Conservation (phyloP, 2,797 vertebrate species). For the Mormyrops boulengeri region DNA sequence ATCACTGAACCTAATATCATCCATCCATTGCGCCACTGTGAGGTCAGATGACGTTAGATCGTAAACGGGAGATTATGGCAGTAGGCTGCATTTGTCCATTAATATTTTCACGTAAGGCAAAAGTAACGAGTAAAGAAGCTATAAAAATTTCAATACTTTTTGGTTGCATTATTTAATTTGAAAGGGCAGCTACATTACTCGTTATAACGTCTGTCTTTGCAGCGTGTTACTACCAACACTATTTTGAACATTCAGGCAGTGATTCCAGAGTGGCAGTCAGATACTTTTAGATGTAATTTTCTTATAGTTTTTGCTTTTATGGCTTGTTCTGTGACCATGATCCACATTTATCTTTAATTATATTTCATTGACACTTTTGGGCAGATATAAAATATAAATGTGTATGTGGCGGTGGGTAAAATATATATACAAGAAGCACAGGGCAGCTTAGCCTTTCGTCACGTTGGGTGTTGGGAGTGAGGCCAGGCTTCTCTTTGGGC, state of each 20-base stretch:
- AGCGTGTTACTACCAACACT: too few species aligned
- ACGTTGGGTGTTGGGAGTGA: background rate
- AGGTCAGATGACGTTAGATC: background rate
- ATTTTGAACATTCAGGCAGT: background rate
- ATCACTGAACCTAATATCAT: background rate
- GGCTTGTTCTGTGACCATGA: background rate
- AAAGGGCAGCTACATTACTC: background rate
- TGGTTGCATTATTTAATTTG: background rate
- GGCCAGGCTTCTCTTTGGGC: background rate
- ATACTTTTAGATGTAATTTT: background rate
- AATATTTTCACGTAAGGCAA: background rate
- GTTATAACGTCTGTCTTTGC: background rate
- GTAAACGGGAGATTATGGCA: background rate
- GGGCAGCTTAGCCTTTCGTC: background rate
- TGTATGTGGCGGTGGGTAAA: background rate
- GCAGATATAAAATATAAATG: background rate
- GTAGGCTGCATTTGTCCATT: background rate
- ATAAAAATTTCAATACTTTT: background rate
- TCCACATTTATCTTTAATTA: background rate
- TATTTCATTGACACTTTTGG: background rate
- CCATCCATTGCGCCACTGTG: background rate
- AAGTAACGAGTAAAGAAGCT: background rate
- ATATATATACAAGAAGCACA: background rate
- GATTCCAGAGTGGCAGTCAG: background rate
- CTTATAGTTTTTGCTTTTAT: background rate